Percentiles rank a stretch among this genome's conserved stretches.
Conservation (phyloP, 2,888 invertebrate species). For the Drosophila prostipennis region DNA sequence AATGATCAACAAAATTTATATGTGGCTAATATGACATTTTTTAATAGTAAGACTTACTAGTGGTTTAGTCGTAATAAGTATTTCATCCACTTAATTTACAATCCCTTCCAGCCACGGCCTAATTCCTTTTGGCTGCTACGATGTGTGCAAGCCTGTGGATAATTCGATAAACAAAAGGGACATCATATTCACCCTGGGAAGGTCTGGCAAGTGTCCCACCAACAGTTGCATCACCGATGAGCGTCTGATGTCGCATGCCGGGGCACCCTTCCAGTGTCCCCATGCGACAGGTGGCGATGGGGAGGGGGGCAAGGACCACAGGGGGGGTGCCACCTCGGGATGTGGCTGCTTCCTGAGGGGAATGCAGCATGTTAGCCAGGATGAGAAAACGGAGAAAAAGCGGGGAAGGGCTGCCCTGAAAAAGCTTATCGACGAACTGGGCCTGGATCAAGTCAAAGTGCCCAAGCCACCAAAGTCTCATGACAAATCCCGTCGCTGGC, state of each 20-base stretch:
- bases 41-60: no score
- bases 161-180: slow-evolving; percentile 68
- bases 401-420: slow-evolving; percentile 36
- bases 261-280: slow-evolving; percentile 51
- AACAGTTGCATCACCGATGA: slow-evolving; percentile 55
- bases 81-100: no score
- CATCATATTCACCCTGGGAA: slow-evolving; percentile 71
- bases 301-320: not conserved
- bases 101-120: slow-evolving; percentile 27
- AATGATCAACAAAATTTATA: no score
- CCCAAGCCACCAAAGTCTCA: slow-evolving; percentile 50
- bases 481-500: slow-evolving; percentile 7
- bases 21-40: no score
- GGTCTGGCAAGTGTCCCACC: slow-evolving; percentile 52
- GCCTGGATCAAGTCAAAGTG: slow-evolving; percentile 19
- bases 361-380: slow-evolving; percentile 5
- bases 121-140: slow-evolving; percentile 55
- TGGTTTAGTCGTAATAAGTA: no score
- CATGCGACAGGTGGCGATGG: not conserved
- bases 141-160: slow-evolving; percentile 62
- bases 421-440: slow-evolving; percentile 48
- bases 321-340: slow-evolving; percentile 3
- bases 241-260: slow-evolving; percentile 55
- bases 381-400: slow-evolving; percentile 17
- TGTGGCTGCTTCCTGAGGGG: slow-evolving; percentile 47